Conservation (phyloP, 2,113 vertebrate genomes). For the Myanophis thanlyinensis region DNA sequence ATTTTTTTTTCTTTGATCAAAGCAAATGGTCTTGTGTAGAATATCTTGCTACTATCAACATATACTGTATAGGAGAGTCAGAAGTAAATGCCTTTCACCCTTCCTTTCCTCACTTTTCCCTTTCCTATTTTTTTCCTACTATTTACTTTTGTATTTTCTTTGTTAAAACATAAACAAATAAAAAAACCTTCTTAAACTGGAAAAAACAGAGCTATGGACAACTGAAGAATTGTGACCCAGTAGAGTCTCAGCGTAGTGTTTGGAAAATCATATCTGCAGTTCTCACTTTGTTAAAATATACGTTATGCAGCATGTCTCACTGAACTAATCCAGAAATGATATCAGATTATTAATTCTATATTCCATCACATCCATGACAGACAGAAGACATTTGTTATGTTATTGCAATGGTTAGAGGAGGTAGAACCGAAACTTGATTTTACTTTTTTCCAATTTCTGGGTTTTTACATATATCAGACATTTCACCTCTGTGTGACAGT, state of each 20-base stretch:
- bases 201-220: background rate
- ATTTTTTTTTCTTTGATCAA: too few species aligned
- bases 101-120: too few species aligned
- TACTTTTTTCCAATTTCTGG: background rate
- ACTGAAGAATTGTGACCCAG: background rate
- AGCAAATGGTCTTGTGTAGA: too few species aligned
- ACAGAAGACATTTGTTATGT: background rate
- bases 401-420: background rate
- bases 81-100: too few species aligned
- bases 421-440: conserved; percentile 23
- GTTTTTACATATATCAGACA: conserved; percentile 19
- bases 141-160: too few species aligned
- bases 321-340: background rate
- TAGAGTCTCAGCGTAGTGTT: background rate
- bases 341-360: background rate
- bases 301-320: rapidly evolving
- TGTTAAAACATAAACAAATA: too few species aligned
- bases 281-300: background rate
- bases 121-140: too few species aligned
- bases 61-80: too few species aligned
- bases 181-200: too few species aligned
- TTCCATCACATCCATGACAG: rapidly evolving
- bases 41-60: too few species aligned
- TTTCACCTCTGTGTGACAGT: background rate
- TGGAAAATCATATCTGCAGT: background rate